phyloP scores from a whole-genome alignment of 1,140 invertebrate genomes.

The Liolophura sinensis region DNA sequence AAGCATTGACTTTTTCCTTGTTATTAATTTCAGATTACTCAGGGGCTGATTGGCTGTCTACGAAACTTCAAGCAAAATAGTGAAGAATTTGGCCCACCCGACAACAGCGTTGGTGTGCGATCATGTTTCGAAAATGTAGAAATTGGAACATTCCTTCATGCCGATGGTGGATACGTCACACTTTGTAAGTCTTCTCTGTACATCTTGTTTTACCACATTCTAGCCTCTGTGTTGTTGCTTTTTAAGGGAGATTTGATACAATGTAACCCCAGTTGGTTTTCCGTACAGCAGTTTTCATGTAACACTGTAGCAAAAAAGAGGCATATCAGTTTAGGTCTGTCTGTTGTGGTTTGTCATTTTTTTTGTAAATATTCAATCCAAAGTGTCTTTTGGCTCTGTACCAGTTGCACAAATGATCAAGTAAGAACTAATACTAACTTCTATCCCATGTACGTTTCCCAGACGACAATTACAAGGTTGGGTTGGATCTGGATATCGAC shows the following conservation, averaged over 20 bases:
- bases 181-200: conserved; percentile 61
- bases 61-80: conserved; percentile 75
- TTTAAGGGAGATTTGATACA: no score
- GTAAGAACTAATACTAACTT: background rate
- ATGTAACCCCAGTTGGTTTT: no score
- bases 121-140: conserved; percentile 79
- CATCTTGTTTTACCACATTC: no score
- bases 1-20: background rate
- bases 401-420: background rate
- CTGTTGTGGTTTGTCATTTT: background rate
- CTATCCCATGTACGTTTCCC: conserved; percentile 12
- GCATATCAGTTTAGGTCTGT: background rate
- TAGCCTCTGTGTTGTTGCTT: no score
- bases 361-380: background rate
- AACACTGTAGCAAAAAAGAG: background rate
- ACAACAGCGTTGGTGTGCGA: conserved; percentile 30
- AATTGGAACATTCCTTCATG: conserved; percentile 85
- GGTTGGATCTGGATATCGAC: conserved; percentile 75
- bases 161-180: conserved; percentile 70
- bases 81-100: conserved; percentile 66
- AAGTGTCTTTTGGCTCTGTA: background rate
- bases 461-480: conserved; percentile 76
- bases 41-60: conserved; percentile 85
- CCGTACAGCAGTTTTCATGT: no score
- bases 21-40: conserved; percentile 61